Conservation (phyloP, 2,888 invertebrate species). For the Orgyia antiqua region DNA sequence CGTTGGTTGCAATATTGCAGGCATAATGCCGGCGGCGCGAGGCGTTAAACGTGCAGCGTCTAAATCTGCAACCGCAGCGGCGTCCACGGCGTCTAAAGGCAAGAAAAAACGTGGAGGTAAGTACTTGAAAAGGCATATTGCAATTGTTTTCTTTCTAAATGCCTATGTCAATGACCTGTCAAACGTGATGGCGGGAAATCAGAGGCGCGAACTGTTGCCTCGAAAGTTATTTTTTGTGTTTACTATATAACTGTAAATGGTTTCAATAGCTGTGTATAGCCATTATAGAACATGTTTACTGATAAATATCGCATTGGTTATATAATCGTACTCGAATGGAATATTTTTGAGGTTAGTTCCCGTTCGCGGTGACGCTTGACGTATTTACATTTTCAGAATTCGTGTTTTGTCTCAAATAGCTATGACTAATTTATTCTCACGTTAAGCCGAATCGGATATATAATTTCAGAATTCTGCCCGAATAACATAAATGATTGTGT, state of each 20-base stretch:
- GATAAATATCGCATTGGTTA: constrained; percentile 26
- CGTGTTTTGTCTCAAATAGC: constrained; percentile 23
- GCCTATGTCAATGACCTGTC: constrained; percentile 75
- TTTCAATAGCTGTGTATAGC: constrained; percentile 5
- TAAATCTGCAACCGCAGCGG: constrained; percentile 52
- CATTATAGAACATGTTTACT: constrained; percentile 10
- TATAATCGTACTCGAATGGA: constrained; percentile 19
- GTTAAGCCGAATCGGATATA: constrained; percentile 14
- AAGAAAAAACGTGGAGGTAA: constrained; percentile 75
- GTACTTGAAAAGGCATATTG: constrained; percentile 34
- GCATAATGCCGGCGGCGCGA: constrained; percentile 73
- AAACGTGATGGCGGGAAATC: constrained; percentile 73
- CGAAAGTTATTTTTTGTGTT: constrained; percentile 26
- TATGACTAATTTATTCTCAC: constrained; percentile 17
- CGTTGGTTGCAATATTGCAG: constrained; percentile 71
- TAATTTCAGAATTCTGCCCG: too few relatives aligned
- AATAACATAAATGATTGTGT: too few relatives aligned
- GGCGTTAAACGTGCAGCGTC: constrained; percentile 72
- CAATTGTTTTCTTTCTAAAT: constrained; percentile 69
- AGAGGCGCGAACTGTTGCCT: constrained; percentile 32
- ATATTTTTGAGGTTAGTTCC: constrained; percentile 40
- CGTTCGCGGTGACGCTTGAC: constrained; percentile 13
- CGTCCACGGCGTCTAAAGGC: constrained; percentile 59
- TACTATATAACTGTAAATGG: constrained; percentile 22
- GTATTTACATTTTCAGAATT: constrained; percentile 18